Base-by-base conservation (phyloP, 2,797 vertebrate species). In the Choloepus didactylus region DNA sequence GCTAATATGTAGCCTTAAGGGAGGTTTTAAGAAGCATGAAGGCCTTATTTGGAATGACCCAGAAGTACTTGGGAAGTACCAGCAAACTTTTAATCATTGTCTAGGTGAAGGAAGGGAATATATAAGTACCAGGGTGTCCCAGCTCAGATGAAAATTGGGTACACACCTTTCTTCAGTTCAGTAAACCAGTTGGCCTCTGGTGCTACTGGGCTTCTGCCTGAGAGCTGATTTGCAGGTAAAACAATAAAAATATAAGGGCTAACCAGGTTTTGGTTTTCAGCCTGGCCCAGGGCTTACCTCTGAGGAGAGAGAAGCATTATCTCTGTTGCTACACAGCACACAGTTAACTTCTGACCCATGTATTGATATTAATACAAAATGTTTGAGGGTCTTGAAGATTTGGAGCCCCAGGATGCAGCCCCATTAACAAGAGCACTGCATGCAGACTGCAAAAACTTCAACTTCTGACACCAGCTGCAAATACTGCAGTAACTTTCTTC, bases 391-490 rank as follows among this genome's bases (percentile, higher is more conserved):
- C 14, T 27, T 25, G 44, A 73, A 54, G 56, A 19, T 25, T 41
- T 6, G 2, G 31, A 60, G 44, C 7, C 7, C 4, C 2, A 23
- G 38, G 18, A 38, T 23, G 19, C 10, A 18, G 25, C 6, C 1
- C 56, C 25, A 25, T 46, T 19, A 29, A 49, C 19, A 69, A 62
- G 2, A 3, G 25, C 0, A 6, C 3, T 3, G 8, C 51, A 15
- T 11, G 12, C 14, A 54, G 51, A 49, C 51, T 15, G 12, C 51
- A 11, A 15, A 54, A 54, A 54, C 51, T 15, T 12, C 51, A 54
- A 54, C 51, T 54, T 54, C 51, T 15, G 51, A 54, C 14, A 15
- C 51, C 51, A 54, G 51, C 51, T 54, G 51, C 51, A 54, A 54
- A 54, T 15, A 54, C 51, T 54, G 51, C 51, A 54, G 51, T 54